Conservation (phyloP, 2,113 vertebrate species). For the Melanerpes aurifrons region DNA sequence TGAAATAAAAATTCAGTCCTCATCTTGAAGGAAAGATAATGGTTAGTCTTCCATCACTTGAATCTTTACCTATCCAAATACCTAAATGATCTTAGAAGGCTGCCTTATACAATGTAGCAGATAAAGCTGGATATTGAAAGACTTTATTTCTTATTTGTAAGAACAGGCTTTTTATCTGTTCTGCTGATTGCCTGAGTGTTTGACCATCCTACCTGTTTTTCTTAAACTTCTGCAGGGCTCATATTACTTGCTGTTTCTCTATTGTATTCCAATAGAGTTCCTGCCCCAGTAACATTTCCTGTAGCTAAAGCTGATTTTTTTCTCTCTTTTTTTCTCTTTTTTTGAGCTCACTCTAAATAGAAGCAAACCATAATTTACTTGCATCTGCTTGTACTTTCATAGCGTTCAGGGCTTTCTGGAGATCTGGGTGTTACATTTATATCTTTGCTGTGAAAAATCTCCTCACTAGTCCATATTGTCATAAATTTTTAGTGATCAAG, state of each 20-base stretch:
- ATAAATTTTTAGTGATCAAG: conserved; percentile 52
- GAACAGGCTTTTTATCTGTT: neutral
- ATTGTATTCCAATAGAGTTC: neutral
- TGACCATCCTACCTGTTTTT: neutral
- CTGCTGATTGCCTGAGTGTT: neutral
- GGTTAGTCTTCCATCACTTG: fast-evolving
- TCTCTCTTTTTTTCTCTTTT: neutral
- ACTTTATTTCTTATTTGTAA: conserved; percentile 7
- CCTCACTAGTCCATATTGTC: conserved; percentile 43
- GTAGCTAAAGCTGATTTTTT: neutral
- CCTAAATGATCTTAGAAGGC: neutral
- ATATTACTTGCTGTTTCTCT: neutral
- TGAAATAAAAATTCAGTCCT: neutral
- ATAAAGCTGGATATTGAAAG: neutral
- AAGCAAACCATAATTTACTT: conserved; percentile 30
- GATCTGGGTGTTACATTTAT: conserved; percentile 41
- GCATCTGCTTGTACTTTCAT: conserved; percentile 21
- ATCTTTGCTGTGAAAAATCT: conserved; percentile 36
- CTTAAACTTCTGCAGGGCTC: neutral
- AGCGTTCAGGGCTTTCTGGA: conserved; percentile 19
- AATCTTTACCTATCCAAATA: neutral
- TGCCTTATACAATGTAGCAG: neutral
- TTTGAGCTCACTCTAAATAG: conserved; percentile 1
- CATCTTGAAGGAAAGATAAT: neutral
- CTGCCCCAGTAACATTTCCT: neutral